Percentiles rank a stretch among this genome's conserved stretches.
Evolutionary conservation across 2,888 invertebrate species (phyloP).

Genomic region (Clanis bilineata): DNA sequence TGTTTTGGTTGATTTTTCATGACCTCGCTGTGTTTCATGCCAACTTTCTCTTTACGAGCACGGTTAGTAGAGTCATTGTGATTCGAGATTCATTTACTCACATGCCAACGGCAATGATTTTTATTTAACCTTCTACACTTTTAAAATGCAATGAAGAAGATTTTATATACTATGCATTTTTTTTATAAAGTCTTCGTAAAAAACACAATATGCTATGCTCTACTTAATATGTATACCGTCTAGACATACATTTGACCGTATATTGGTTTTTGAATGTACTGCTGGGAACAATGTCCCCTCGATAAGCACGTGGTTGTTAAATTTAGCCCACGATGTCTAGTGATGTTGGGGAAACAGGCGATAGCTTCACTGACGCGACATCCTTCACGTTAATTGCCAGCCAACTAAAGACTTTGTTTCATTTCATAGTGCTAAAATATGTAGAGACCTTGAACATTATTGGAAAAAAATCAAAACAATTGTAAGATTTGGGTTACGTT

Average conservation of each 20-base stretch:
- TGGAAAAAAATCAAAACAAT: too few species aligned
- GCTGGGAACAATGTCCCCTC: conserved; percentile 56
- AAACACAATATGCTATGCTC: background rate
- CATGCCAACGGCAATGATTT: background rate
- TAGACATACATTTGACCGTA: conserved; percentile 65
- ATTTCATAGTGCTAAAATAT: background rate
- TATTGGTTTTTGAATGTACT: conserved; percentile 48
- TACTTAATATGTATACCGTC: conserved; percentile 31
- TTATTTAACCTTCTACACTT: background rate
- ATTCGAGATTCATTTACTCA: background rate
- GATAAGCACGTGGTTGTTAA: conserved; percentile 64
- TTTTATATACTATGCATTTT: too few species aligned
- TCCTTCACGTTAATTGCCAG: background rate
- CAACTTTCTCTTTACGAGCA: conserved; percentile 37
- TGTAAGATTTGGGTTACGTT: too few species aligned
- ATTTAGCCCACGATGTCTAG: conserved; percentile 41
- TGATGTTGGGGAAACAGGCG: background rate
- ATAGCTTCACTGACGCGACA: background rate
- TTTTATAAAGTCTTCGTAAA: too few species aligned
- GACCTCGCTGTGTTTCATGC: background rate
- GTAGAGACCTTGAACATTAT: background rate
- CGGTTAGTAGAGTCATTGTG: background rate
- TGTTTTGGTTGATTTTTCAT: conserved; percentile 9
- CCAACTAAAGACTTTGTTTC: background rate
- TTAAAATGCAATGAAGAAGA: background rate